A percentile compares a stretch with the other conserved stretches of the same genome.
phyloP scores from a whole-genome alignment of 2,888 invertebrate genomes.

The Latheticus oryzae region DNA sequence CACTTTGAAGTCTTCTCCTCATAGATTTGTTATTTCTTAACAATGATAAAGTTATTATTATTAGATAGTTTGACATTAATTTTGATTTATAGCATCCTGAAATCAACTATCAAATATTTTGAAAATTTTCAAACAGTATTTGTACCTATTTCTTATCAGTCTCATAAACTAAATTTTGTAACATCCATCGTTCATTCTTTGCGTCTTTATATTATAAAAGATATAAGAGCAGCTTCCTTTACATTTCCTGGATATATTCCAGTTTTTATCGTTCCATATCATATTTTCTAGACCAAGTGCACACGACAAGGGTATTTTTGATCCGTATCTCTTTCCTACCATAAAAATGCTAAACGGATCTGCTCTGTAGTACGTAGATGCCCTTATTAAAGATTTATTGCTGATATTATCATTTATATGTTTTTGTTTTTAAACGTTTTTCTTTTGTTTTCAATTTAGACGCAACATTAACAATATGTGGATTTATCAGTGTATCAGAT shows the following conservation, averaged over 20 bases:
- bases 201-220: slow-evolving; percentile 35
- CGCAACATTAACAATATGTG: no score
- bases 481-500: no score
- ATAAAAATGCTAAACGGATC: slow-evolving; percentile 55
- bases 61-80: no score
- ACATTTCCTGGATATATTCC: slow-evolving; percentile 49
- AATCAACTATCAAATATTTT: no score
- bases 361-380: slow-evolving; percentile 38
- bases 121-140: slow-evolving; percentile 11
- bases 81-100: no score
- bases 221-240: slow-evolving; percentile 41
- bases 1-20: no score
- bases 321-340: slow-evolving; percentile 52
- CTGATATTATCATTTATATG: slow-evolving; percentile 51
- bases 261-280: slow-evolving; percentile 52
- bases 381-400: slow-evolving; percentile 54
- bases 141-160: slow-evolving; percentile 31
- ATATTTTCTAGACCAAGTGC: slow-evolving; percentile 52
- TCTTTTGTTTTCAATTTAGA: no score
- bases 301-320: slow-evolving; percentile 53
- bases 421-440: slow-evolving; percentile 36
- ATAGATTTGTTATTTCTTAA: no score
- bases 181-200: slow-evolving; percentile 10
- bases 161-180: slow-evolving; percentile 12
- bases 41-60: slow-evolving; percentile 20